Percentiles rank a stretch among this genome's conserved stretches.
phyloP scores from a whole-genome alignment of 2,888 invertebrate genomes.

The Papilio elwesi region DNA sequence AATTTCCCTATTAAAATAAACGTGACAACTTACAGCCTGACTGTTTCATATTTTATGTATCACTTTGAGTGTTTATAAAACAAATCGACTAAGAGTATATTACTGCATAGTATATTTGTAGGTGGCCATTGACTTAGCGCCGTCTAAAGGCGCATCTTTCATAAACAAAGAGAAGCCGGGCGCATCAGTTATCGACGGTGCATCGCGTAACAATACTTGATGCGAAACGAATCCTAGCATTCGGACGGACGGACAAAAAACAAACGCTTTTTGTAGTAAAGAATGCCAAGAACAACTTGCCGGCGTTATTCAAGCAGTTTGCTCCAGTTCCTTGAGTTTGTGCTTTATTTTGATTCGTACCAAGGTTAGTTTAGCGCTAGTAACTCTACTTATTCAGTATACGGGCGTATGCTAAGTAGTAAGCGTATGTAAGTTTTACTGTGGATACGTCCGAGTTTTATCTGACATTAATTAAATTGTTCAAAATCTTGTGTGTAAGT shows the following conservation, averaged over 20 bases:
- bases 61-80: too few species aligned
- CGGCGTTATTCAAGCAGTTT: conserved; percentile 47
- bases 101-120: too few species aligned
- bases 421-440: too few species aligned
- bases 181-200: conserved; percentile 52
- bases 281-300: conserved; percentile 53
- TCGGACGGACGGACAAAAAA: conserved; percentile 52
- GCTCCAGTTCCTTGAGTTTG: conserved; percentile 33
- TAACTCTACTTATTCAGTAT: neutral
- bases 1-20: too few species aligned
- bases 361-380: conserved; percentile 4
- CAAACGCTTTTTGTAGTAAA: conserved; percentile 50
- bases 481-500: too few species aligned
- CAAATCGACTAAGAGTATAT: too few species aligned
- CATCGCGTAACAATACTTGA: conserved; percentile 63
- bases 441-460: too few species aligned
- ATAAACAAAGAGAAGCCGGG: neutral
- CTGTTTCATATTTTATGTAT: too few species aligned
- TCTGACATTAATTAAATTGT: too few species aligned
- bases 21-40: too few species aligned
- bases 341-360: conserved; percentile 17
- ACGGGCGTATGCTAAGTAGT: too few species aligned
- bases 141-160: neutral
- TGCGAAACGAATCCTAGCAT: conserved; percentile 74
- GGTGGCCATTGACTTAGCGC: too few species aligned